Evolutionary conservation across 2,113 vertebrate genomes (phyloP).

Genomic region (Oceanodroma tethys): DNA sequence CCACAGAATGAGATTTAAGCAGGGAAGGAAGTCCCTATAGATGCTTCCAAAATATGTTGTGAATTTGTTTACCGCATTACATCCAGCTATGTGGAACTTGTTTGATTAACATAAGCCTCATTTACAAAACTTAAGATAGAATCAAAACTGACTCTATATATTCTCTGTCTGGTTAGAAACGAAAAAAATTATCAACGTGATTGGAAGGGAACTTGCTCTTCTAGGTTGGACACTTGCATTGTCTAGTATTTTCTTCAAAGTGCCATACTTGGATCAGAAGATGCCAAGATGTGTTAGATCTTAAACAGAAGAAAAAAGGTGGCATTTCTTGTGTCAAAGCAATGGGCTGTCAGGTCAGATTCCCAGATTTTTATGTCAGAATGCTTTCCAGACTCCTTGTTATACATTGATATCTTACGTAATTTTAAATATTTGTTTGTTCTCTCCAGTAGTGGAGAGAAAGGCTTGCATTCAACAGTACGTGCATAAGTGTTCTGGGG

Average conservation of each 20-base stretch:
- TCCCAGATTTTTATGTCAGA: background rate
- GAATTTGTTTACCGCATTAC: background rate
- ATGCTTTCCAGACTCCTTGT: background rate
- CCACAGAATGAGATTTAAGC: background rate
- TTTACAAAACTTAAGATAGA: background rate
- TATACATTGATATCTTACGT: background rate
- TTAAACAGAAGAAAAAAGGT: background rate
- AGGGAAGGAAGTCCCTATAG: background rate
- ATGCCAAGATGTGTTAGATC: background rate
- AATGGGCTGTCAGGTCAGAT: background rate
- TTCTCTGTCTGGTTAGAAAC: background rate
- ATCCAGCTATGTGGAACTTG: background rate
- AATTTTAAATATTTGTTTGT: background rate
- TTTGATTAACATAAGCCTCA: background rate
- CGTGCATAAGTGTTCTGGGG: accelerated
- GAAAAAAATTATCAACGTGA: background rate
- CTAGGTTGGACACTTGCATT: background rate
- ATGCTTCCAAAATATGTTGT: background rate
- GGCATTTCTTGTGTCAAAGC: background rate
- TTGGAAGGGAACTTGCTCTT: background rate
- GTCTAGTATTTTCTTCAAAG: background rate
- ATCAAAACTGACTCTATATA: background rate
- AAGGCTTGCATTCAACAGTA: background rate
- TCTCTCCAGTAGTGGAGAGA: background rate
- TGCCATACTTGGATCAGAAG: background rate